Evolutionary conservation across 2,888 invertebrate species (phyloP).

Genomic region (Epinotia bilunana): DNA sequence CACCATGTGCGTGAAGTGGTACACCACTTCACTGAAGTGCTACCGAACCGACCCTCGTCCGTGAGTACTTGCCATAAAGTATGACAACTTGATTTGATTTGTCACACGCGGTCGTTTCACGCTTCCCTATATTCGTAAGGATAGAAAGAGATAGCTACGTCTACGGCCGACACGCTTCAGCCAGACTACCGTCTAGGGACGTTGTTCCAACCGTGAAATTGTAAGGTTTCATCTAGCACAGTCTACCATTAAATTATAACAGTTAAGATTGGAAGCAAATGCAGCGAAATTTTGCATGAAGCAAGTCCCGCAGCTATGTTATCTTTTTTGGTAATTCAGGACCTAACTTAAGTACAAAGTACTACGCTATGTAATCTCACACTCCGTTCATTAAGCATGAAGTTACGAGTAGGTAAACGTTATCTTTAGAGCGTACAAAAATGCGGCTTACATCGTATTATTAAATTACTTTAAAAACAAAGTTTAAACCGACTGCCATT

Average conservation of each 20-base stretch:
- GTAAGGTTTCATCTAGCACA: slow-evolving; percentile 40
- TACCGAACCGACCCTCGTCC: slow-evolving; percentile 30
- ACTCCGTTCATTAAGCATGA: not conserved
- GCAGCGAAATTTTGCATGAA: slow-evolving; percentile 25
- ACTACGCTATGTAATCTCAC: not conserved
- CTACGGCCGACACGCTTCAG: slow-evolving; percentile 17
- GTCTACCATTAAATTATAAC: slow-evolving; percentile 41
- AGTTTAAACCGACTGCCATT: no score
- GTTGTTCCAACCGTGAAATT: slow-evolving; percentile 41
- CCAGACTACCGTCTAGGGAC: slow-evolving; percentile 35
- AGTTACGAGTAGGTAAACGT: no score
- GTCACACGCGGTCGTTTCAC: slow-evolving; percentile 31
- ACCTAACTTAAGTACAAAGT: not conserved
- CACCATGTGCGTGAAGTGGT: slow-evolving; percentile 30
- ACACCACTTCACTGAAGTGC: slow-evolving; percentile 32
- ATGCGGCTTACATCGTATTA: no score
- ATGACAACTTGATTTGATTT: slow-evolving; percentile 40
- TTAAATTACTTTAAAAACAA: no score
- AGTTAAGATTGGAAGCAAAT: slow-evolving; percentile 26
- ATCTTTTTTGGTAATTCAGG: not conserved
- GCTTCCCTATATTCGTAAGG: slow-evolving; percentile 7
- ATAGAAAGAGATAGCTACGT: slow-evolving; percentile 12
- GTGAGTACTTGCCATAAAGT: slow-evolving; percentile 31
- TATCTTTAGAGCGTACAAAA: no score
- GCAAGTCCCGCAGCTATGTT: not conserved